Conservation (phyloP, 2,888 invertebrate genomes). For the Cyrtodaria siliqua region DNA sequence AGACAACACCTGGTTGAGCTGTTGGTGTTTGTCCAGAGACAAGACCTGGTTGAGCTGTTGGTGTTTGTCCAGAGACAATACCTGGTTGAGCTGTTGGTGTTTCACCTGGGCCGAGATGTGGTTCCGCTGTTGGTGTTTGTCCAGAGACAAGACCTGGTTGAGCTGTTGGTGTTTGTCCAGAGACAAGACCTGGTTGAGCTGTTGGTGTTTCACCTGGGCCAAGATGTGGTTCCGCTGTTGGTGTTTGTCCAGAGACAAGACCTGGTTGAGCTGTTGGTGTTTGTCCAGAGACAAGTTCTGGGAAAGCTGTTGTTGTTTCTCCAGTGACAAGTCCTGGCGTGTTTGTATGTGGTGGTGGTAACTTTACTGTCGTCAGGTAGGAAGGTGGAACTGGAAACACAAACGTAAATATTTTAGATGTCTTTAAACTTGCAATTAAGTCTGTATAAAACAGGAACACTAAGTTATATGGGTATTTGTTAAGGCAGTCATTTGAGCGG, state of each 20-base stretch:
- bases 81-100: conserved; percentile 53
- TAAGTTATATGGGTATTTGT: too few species aligned
- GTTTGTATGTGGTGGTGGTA: conserved; percentile 40
- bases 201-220: conserved; percentile 22
- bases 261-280: too few species aligned
- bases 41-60: conserved; percentile 37
- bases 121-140: conserved; percentile 48
- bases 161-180: conserved; percentile 14
- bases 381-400: conserved; percentile 33
- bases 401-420: too few species aligned
- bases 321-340: conserved; percentile 18
- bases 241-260: conserved; percentile 15
- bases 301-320: conserved; percentile 48
- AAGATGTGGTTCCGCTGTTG: conserved; percentile 47
- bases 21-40: conserved; percentile 53
- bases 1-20: conserved; percentile 34
- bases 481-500: too few species aligned
- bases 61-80: conserved; percentile 26
- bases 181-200: neutral
- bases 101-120: conserved; percentile 34
- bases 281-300: conserved; percentile 33
- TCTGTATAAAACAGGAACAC: too few species aligned
- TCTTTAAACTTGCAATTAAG: too few species aligned
- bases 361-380: conserved; percentile 23
- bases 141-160: conserved; percentile 9